Percentiles rank a stretch among this genome's conserved stretches.
phyloP scores from a whole-genome alignment of 2,113 vertebrate species.

The Anser brachyrhynchus region DNA sequence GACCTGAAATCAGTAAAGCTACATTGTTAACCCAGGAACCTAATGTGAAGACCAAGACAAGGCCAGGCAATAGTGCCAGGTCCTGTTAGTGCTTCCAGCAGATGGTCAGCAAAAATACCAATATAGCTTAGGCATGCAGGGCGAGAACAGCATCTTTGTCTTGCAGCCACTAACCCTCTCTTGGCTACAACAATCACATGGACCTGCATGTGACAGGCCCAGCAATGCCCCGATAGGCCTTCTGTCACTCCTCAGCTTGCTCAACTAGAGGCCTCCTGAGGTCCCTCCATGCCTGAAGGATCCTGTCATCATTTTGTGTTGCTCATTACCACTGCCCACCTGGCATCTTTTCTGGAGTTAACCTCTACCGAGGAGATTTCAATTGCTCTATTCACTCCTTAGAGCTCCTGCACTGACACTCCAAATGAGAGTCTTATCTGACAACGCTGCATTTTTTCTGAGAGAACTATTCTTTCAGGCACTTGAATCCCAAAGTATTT shows the following conservation, averaged over 20 bases:
- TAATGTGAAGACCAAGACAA: background rate
- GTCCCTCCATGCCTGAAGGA: background rate
- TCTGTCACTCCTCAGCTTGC: background rate
- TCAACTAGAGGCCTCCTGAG: background rate
- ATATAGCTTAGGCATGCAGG: rapidly evolving
- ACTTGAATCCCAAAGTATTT: background rate
- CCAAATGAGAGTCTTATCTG: background rate
- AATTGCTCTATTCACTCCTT: background rate
- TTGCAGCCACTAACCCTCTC: background rate
- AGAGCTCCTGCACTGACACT: background rate
- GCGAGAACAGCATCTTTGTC: rapidly evolving
- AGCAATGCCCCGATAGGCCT: background rate
- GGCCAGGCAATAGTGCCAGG: background rate
- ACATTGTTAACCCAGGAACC: background rate
- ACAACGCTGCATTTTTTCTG: background rate
- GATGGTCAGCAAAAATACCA: background rate
- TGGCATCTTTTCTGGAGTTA: background rate
- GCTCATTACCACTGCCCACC: background rate
- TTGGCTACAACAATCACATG: background rate
- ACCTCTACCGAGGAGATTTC: background rate
- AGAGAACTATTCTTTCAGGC: background rate
- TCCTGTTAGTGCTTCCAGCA: background rate
- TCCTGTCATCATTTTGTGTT: background rate
- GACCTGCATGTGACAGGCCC: background rate
- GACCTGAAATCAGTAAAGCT: background rate